These are phyloP conservation scores for Drosophila nikananu DNA, from an alignment of 1,140 invertebrate genomes.

Conservation along the genomic window DNA sequence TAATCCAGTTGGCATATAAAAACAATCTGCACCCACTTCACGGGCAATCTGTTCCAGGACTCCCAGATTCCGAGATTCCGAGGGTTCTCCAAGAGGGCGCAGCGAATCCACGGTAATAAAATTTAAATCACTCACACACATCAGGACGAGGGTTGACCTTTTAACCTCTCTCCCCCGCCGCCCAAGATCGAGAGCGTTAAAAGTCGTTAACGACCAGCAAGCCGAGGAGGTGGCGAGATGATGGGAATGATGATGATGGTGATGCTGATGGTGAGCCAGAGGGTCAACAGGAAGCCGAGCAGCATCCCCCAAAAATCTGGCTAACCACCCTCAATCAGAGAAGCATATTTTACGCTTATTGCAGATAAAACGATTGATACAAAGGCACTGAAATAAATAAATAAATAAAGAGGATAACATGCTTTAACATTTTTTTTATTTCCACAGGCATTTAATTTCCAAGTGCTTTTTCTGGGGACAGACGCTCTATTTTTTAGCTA, in stretches of 20 bases:
- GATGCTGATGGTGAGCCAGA: neutral
- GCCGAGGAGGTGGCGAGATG: constrained; percentile 15
- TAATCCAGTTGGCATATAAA: constrained; percentile 58
- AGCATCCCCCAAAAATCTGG: constrained; percentile 41
- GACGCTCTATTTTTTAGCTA: neutral
- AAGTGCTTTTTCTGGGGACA: neutral
- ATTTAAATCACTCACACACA: constrained; percentile 78
- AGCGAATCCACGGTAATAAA: constrained; percentile 70
- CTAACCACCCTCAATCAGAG: constrained; percentile 39
- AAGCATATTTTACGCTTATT: constrained; percentile 65
- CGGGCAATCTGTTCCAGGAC: constrained; percentile 58
- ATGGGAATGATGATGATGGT: neutral
- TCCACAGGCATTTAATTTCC: neutral
- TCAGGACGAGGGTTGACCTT: constrained; percentile 33
- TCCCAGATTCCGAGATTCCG: constrained; percentile 15
- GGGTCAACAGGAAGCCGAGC: constrained; percentile 9
- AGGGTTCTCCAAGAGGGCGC: constrained; percentile 19
- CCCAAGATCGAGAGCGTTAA: constrained; percentile 43
- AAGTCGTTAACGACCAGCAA: constrained; percentile 67
- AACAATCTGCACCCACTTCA: constrained; percentile 79
- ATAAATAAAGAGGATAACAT: neutral
- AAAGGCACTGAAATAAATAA: neutral
- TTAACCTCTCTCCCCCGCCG: constrained; percentile 7
- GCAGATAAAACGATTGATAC: constrained; percentile 51
- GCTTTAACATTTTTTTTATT: neutral